These are phyloP conservation scores for Buathra laborator DNA, from an alignment of 2,888 invertebrate genomes.

Conservation along the genomic window DNA sequence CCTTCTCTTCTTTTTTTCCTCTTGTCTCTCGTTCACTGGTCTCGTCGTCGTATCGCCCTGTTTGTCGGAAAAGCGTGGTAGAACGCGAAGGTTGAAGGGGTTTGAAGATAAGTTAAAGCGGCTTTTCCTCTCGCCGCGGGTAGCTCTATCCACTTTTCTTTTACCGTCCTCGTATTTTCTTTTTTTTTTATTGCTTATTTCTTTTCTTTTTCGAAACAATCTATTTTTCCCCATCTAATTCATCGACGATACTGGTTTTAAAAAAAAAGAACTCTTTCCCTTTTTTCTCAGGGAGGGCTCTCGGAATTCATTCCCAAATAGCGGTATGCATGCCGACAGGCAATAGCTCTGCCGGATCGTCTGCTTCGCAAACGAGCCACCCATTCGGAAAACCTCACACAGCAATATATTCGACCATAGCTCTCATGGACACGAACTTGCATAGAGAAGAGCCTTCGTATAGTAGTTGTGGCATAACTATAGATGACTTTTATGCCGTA, in stretches of 20 bases:
- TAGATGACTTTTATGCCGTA: conserved; percentile 4
- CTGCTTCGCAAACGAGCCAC: conserved; percentile 32
- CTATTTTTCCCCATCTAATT: conserved; percentile 14
- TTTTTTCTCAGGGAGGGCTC: neutral
- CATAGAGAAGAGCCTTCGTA: conserved; percentile 14
- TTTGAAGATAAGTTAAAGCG: conserved; percentile 45
- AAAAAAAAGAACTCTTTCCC: neutral
- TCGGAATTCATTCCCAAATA: conserved; percentile 39
- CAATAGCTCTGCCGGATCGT: conserved; percentile 53
- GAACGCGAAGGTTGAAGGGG: conserved; percentile 10
- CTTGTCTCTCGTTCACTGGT: conserved; percentile 30
- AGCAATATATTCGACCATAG: neutral
- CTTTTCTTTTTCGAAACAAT: conserved; percentile 4
- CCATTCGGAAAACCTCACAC: conserved; percentile 24
- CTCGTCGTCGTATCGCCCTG: conserved; percentile 47
- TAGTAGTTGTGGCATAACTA: conserved; percentile 2
- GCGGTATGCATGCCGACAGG: conserved; percentile 52
- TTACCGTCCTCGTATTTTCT: neutral
- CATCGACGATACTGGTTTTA: conserved; percentile 22
- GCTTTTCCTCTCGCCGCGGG: conserved; percentile 3
- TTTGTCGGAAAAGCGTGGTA: conserved; percentile 51
- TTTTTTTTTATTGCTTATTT: conserved; percentile 1
- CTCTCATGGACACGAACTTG: conserved; percentile 1
- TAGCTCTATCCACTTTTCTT: conserved; percentile 24
- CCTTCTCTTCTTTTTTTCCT: conserved; percentile 11